Percentiles rank a stretch among this genome's conserved stretches.
Evolutionary conservation across 2,113 vertebrate genomes (phyloP).

Genomic region (Catagonus wagneri): DNA sequence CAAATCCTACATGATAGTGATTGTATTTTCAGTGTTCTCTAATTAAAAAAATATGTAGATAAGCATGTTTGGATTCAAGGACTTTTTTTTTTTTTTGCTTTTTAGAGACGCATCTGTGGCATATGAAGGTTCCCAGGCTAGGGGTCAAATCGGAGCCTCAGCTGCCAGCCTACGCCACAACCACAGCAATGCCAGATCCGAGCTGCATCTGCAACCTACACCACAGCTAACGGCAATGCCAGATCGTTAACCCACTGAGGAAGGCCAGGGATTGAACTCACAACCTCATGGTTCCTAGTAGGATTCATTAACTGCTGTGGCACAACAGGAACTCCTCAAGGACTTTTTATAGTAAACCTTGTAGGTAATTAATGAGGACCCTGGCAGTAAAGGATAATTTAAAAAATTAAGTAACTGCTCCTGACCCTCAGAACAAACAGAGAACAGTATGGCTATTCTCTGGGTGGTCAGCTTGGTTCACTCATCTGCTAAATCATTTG

Average conservation of each 20-base stretch:
- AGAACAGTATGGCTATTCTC: not conserved
- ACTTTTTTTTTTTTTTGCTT: not conserved
- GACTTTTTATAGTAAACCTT: not conserved
- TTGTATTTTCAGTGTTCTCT: conserved; percentile 47
- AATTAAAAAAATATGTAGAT: not conserved
- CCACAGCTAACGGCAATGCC: too few species aligned
- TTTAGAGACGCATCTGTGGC: too few species aligned
- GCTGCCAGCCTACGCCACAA: too few species aligned
- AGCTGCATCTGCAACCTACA: too few species aligned
- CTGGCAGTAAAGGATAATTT: not conserved
- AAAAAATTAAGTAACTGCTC: not conserved
- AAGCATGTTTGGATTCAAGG: not conserved
- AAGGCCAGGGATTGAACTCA: too few species aligned
- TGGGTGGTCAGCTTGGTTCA: not conserved
- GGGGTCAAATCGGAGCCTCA: too few species aligned
- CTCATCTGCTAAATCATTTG: not conserved
- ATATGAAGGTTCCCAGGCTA: too few species aligned
- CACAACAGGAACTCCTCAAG: not conserved
- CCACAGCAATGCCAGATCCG: too few species aligned
- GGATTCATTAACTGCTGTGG: too few species aligned
- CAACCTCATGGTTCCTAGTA: too few species aligned
- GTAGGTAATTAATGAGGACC: not conserved
- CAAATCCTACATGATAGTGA: not conserved
- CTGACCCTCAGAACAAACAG: not conserved
- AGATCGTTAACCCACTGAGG: too few species aligned